These are phyloP conservation scores for Gobiocypris rarus DNA, from an alignment of 2,113 vertebrate genomes.

Conservation along the genomic window DNA sequence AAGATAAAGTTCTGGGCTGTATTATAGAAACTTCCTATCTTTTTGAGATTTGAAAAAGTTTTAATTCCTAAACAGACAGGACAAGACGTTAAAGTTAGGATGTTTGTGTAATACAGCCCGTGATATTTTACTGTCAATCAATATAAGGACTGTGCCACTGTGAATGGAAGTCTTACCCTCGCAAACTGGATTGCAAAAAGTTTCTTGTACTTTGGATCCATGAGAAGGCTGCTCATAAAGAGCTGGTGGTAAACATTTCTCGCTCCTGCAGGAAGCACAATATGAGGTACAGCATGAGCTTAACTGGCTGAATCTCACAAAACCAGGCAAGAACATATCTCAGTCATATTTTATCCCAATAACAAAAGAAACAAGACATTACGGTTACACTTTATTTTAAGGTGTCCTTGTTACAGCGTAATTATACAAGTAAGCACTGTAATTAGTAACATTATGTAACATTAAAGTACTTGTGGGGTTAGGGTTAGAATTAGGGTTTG, in stretches of 20 bases:
- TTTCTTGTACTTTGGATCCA: slow-evolving; percentile 98
- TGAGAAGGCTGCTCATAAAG: slow-evolving; percentile 97
- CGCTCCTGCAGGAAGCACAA: slow-evolving; percentile 79
- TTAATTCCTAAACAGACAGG: too few species aligned
- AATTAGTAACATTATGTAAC: neutral
- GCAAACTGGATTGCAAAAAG: slow-evolving; percentile 94
- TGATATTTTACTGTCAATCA: neutral
- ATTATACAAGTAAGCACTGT: neutral
- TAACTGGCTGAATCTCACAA: neutral
- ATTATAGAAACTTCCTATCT: too few species aligned
- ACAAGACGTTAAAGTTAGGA: too few species aligned
- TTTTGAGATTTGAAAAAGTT: too few species aligned
- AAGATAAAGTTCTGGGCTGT: too few species aligned
- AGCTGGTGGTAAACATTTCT: slow-evolving; percentile 96
- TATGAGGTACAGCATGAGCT: neutral
- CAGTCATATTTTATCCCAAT: neutral
- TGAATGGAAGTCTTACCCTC: slow-evolving; percentile 79
- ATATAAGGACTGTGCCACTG: neutral
- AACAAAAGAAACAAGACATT: neutral
- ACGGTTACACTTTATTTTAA: neutral
- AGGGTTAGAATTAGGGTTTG: too few species aligned
- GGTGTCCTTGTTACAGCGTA: neutral
- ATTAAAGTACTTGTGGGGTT: neutral
- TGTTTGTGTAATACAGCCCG: too few species aligned
- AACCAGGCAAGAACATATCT: neutral